phyloP scores from a whole-genome alignment of 1,140 invertebrate species.

The Drosophila sechellia region DNA sequence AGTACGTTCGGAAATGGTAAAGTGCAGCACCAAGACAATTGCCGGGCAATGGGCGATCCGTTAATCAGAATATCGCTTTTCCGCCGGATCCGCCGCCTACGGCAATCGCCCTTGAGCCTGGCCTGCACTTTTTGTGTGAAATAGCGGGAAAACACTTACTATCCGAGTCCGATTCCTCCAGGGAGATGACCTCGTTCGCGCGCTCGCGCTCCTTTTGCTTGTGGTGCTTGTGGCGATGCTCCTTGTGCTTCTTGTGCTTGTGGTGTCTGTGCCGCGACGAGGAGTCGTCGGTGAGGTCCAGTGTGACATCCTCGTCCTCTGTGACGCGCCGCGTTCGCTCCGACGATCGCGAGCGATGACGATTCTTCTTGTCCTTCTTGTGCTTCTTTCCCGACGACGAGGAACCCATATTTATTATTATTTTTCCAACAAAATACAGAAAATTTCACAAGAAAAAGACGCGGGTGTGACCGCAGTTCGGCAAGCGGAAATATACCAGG shows the following conservation, averaged over 20 bases:
- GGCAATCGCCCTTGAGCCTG: constrained; percentile 50
- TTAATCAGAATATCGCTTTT: constrained; percentile 58
- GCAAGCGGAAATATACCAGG: not conserved
- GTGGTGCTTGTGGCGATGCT: constrained; percentile 73
- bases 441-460: constrained; percentile 37
- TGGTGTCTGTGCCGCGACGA: constrained; percentile 62
- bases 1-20: constrained; percentile 31
- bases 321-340: constrained; percentile 41
- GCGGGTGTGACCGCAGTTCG: constrained; percentile 34
- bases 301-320: constrained; percentile 61
- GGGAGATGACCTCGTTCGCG: constrained; percentile 66
- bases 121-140: constrained; percentile 41
- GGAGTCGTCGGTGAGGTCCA: constrained; percentile 64
- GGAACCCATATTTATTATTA: constrained; percentile 67
- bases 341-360: constrained; percentile 65
- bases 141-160: constrained; percentile 54
- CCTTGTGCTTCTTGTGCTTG: constrained; percentile 51
- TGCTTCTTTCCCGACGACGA: constrained; percentile 82
- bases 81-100: constrained; percentile 27
- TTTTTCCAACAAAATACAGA: not conserved
- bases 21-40: constrained; percentile 57
- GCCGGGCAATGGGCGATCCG: constrained; percentile 28
- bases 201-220: constrained; percentile 66
- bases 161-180: constrained; percentile 77
- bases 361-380: constrained; percentile 83